Evolutionary conservation across 2,888 invertebrate genomes (phyloP).

Genomic region (Luperina nickerlii): DNA sequence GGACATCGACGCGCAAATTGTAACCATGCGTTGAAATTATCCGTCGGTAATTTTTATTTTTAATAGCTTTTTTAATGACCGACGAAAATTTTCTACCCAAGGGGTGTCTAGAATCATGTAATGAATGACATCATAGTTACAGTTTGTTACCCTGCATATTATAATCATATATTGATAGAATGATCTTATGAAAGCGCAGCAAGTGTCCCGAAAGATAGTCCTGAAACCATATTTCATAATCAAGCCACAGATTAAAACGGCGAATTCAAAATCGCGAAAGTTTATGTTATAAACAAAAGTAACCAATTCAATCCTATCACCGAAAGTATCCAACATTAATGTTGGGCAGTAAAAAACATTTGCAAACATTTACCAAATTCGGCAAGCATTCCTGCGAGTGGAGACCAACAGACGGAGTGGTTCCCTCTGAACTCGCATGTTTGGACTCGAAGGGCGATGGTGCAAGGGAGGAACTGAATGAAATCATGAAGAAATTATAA

Average conservation of each 20-base stretch:
- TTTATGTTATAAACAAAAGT: not conserved
- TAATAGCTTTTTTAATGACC: too few species aligned
- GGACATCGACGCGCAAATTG: too few species aligned
- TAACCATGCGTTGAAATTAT: too few species aligned
- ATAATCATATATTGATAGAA: too few species aligned
- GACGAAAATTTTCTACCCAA: too few species aligned
- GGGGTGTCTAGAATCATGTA: too few species aligned
- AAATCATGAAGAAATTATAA: not conserved
- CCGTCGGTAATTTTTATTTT: too few species aligned
- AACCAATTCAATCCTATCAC: not conserved
- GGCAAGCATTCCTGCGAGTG: conserved; percentile 65
- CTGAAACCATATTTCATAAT: not conserved
- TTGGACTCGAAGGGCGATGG: conserved; percentile 28
- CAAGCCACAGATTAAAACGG: not conserved
- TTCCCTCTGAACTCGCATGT: conserved; percentile 28
- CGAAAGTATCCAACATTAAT: conserved; percentile 6
- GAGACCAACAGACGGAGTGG: conserved; percentile 28
- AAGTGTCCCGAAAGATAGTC: not conserved
- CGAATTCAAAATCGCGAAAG: not conserved
- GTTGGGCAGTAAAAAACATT: conserved; percentile 40
- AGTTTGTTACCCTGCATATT: too few species aligned
- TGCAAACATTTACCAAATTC: conserved; percentile 56
- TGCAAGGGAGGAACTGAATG: conserved; percentile 24
- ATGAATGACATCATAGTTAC: too few species aligned
- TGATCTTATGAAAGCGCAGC: not conserved